Base-by-base conservation (phyloP, 2,888 invertebrate genomes). In the Andricus quercusramuli region DNA sequence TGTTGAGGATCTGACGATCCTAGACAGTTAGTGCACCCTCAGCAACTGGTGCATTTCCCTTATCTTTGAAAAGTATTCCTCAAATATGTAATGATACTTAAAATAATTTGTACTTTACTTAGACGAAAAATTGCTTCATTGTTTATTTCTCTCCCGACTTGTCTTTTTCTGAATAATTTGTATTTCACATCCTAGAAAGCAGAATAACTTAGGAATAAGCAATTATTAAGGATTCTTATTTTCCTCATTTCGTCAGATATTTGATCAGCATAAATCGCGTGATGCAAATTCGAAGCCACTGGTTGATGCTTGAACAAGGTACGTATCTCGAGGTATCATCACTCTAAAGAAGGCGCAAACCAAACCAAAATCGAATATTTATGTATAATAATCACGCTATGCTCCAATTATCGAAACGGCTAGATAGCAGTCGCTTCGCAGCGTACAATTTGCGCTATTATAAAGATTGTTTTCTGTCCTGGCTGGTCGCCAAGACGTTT, bases 301-400 rank as follows among this genome's bases (percentile, higher is more conserved):
- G 67, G 37, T 32, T 74, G 74, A 74, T 74, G 56, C 74, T 74
- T 74, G n/a, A 74, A n/a, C 25, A 74, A 22, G 32, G 51, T 32
- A 74, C 20, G 74, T 56, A 74, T 32, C 41, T 22, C 22, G 74
- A 74, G 44, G 44, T 17, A 68, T 74, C 74, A 74, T 74, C 20
- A 51, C 70, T 51, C 70, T 25, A 5, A 70, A 56, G 74, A 32
- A 56, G 74, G 51, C n/a, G 29, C 32, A 74, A 64, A 51, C 79
- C 68, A 64, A 80, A 74, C 51, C 66, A 74, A 80, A 82, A 83
- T 82, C 82, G 82, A 83, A 83, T 83, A 83, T 85, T 85, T 83
- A 83, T 83, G 85, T 83, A 82, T 80, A 85, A 85, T 85, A 82
- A 83, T 83, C 83, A 83, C 85, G 85, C 83, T 80, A 85, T 80